These are phyloP conservation scores for Nomada ferruginata DNA, from an alignment of 2,888 invertebrate genomes.

Conservation along the genomic window DNA sequence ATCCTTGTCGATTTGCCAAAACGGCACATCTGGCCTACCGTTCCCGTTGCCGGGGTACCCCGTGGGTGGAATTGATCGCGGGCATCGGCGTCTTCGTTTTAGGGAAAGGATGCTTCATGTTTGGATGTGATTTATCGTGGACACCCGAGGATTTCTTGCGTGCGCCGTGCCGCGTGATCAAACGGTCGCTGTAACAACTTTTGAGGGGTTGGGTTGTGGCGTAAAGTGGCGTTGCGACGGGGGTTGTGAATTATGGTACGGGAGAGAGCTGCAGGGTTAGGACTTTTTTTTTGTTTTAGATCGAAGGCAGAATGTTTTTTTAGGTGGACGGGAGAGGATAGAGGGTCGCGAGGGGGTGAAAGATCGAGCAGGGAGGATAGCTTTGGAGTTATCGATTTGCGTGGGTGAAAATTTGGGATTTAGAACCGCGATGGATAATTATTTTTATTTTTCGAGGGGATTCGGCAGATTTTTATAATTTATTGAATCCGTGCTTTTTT, in stretches of 20 bases:
- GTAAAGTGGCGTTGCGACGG: background rate
- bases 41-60: conserved; percentile 33
- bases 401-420: too few species aligned
- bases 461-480: too few species aligned
- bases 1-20: conserved; percentile 65
- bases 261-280: too few species aligned
- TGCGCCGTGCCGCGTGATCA: conserved; percentile 13
- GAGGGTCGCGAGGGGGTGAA: background rate
- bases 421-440: background rate
- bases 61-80: background rate
- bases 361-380: too few species aligned
- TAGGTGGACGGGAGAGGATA: background rate
- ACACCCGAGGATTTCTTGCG: conserved; percentile 21
- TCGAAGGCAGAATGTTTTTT: too few species aligned
- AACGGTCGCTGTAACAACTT: conserved; percentile 18
- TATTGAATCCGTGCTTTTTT: too few species aligned
- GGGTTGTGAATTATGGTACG: too few species aligned
- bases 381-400: too few species aligned
- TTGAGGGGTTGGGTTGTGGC: background rate
- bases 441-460: background rate
- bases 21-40: conserved; percentile 59
- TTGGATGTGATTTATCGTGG: conserved; percentile 51
- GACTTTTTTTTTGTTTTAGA: too few species aligned
- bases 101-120: conserved; percentile 21
- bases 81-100: conserved; percentile 35